Evolutionary conservation across 2,797 vertebrate genomes (phyloP).

Genomic region (Sorex maritimensis): DNA sequence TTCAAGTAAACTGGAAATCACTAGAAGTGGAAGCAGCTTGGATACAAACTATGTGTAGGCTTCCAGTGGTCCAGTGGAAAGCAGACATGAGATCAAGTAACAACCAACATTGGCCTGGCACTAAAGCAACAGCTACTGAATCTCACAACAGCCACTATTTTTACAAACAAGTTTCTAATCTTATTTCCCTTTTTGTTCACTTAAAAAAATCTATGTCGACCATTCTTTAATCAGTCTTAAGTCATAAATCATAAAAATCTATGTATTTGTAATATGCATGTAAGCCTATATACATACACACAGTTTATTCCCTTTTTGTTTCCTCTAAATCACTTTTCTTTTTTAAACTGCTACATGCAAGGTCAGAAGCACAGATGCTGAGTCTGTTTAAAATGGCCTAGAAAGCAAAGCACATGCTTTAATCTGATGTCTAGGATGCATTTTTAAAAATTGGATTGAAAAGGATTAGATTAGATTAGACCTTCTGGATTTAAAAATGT

Average conservation of each 20-base stretch:
- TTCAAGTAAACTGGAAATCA: conserved; percentile 70
- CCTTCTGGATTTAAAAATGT: conserved; percentile 96
- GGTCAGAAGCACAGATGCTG: conserved; percentile 93
- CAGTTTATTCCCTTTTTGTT: conserved; percentile 63
- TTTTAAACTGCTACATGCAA: conserved; percentile 67
- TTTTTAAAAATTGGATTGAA: conserved; percentile 99
- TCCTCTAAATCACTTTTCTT: conserved; percentile 78
- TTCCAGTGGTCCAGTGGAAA: neutral
- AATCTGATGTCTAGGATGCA: conserved; percentile 98
- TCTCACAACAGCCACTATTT: neutral
- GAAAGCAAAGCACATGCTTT: conserved; percentile 95
- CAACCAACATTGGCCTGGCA: rapidly evolving
- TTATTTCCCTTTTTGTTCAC: neutral
- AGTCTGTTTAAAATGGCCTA: conserved; percentile 94
- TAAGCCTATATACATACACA: too few relatives aligned
- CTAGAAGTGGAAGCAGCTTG: conserved; percentile 42
- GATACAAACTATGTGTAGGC: neutral
- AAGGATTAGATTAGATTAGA: conserved; percentile 99
- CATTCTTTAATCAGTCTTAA: conserved; percentile 27
- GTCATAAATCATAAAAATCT: neutral
- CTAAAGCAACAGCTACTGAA: neutral
- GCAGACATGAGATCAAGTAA: neutral
- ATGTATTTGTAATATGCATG: rapidly evolving
- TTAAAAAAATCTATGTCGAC: neutral
- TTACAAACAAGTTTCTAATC: neutral